These are phyloP conservation scores for Drosophila mettleri DNA, from an alignment of 2,888 invertebrate species.

Conservation along the genomic window DNA sequence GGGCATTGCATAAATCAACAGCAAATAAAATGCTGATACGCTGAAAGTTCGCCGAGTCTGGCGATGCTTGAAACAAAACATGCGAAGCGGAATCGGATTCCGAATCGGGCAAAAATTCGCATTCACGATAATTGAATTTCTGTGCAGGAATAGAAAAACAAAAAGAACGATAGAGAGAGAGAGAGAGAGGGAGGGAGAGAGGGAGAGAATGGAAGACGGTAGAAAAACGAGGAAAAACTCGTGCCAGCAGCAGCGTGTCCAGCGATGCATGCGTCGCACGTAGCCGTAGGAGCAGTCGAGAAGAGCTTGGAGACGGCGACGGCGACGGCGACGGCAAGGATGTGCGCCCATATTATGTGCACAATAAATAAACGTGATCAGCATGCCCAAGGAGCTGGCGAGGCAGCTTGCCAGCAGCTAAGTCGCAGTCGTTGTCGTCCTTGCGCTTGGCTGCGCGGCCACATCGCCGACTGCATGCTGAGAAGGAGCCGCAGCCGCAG, in stretches of 20 bases:
- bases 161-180: constrained; percentile 22
- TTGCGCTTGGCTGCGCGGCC: constrained; percentile 72
- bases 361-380: constrained; percentile 85
- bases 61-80: constrained; percentile 77
- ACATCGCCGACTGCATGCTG: constrained; percentile 73
- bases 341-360: constrained; percentile 83
- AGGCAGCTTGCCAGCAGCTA: constrained; percentile 47
- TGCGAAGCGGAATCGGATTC: constrained; percentile 78
- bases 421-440: constrained; percentile 43
- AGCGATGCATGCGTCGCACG: constrained; percentile 80
- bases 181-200: constrained; percentile 7
- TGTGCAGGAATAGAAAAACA: constrained; percentile 63
- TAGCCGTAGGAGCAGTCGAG: constrained; percentile 67
- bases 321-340: constrained; percentile 27
- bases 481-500: constrained; percentile 47
- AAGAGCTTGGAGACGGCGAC: constrained; percentile 32
- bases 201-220: constrained; percentile 17
- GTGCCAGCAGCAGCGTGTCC: constrained; percentile 66
- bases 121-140: constrained; percentile 80
- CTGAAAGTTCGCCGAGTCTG: constrained; percentile 78
- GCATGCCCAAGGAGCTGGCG: constrained; percentile 76
- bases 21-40: constrained; percentile 82
- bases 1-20: constrained; percentile 76
- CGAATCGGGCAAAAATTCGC: constrained; percentile 72
- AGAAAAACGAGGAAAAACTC: constrained; percentile 10